These are phyloP conservation scores for Xestoiulus laeticollis DNA, from an alignment of 2,888 invertebrate genomes.

Conservation along the genomic window DNA sequence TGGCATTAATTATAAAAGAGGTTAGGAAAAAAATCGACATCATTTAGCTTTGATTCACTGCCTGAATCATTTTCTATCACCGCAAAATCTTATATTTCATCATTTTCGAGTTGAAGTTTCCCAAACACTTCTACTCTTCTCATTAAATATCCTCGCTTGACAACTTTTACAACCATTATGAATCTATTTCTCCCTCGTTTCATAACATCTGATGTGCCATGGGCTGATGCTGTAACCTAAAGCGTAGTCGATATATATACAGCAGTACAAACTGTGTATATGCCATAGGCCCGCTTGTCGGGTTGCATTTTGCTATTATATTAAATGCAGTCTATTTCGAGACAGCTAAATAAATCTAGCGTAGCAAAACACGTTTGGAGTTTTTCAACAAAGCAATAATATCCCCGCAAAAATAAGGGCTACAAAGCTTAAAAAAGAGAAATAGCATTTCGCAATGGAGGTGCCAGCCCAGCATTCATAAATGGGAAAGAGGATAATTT, in stretches of 20 bases:
- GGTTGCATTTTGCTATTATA: neutral
- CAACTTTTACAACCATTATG: constrained; percentile 41
- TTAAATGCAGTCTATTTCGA: constrained; percentile 31
- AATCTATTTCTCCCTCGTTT: constrained; percentile 25
- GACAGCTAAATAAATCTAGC: constrained; percentile 43
- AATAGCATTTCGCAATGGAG: constrained; percentile 21
- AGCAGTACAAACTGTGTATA: neutral
- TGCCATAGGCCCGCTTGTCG: neutral
- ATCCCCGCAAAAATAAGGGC: constrained; percentile 9
- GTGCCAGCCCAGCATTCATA: constrained; percentile 32
- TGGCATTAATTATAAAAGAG: constrained; percentile 43
- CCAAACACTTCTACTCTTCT: constrained; percentile 35
- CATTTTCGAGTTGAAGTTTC: constrained; percentile 30
- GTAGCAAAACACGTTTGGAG: constrained; percentile 4
- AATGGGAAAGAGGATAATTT: constrained; percentile 16
- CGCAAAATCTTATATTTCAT: constrained; percentile 43
- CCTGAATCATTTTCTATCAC: constrained; percentile 39
- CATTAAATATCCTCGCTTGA: constrained; percentile 43
- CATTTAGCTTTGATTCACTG: constrained; percentile 41
- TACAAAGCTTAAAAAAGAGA: constrained; percentile 26
- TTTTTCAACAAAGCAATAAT: constrained; percentile 43
- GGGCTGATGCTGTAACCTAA: neutral
- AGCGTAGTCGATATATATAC: neutral
- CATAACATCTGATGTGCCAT: constrained; percentile 14
- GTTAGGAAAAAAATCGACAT: constrained; percentile 17